Conservation (phyloP, 2,113 vertebrate genomes). For the Equus przewalskii region DNA sequence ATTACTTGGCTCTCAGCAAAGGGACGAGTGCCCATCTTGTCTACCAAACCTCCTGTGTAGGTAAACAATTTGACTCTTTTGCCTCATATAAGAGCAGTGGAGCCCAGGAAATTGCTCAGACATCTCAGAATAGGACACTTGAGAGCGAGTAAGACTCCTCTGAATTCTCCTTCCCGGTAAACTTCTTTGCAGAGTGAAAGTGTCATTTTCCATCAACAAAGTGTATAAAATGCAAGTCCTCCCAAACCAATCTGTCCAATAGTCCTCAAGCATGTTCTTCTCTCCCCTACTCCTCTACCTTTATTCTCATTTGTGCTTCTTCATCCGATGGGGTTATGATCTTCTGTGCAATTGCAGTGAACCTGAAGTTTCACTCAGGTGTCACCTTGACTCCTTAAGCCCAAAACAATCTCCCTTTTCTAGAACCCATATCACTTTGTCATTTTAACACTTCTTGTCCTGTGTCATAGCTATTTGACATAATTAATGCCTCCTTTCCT, state of each 20-base stretch:
- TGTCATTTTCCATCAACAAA: neutral
- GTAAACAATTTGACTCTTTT: neutral
- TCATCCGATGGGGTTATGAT: neutral
- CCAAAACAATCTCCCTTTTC: neutral
- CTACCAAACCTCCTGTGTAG: neutral
- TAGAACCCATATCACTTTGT: neutral
- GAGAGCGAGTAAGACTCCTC: neutral
- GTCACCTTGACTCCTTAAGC: neutral
- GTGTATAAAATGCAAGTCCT: neutral
- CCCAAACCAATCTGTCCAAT: neutral
- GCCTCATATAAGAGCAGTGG: neutral
- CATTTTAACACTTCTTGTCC: neutral
- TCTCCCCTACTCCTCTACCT: neutral
- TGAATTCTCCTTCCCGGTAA: neutral
- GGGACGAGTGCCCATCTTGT: neutral
- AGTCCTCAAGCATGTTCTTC: neutral
- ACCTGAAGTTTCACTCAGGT: neutral
- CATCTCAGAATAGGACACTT: neutral
- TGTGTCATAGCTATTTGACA: neutral
- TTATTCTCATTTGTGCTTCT: neutral
- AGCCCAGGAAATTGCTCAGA: neutral
- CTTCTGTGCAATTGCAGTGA: neutral
- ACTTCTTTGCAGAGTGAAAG: neutral
- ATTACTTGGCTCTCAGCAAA: neutral
- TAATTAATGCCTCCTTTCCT: neutral